phyloP scores from a whole-genome alignment of 2,888 invertebrate species.

The Minunthozetes semirufus region DNA sequence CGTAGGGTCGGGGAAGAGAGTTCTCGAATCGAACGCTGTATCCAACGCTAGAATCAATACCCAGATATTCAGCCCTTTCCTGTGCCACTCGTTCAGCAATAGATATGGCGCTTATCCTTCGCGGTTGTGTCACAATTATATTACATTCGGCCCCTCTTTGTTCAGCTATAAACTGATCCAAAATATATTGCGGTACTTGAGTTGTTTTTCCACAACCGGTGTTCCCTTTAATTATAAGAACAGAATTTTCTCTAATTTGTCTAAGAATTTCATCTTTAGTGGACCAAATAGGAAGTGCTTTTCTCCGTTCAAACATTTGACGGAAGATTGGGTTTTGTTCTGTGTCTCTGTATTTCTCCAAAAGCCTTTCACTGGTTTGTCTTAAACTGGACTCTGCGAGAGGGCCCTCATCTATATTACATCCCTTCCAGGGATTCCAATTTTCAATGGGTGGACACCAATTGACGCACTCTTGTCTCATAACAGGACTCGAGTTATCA shows the following conservation, averaged over 20 bases:
- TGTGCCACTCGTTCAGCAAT: slow-evolving; percentile 98
- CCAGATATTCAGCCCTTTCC: slow-evolving; percentile 85
- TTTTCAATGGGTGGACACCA: slow-evolving; percentile 95
- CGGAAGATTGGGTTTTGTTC: neutral
- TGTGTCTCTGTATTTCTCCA: neutral
- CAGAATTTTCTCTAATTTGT: slow-evolving; percentile 50
- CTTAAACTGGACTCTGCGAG: slow-evolving; percentile 49
- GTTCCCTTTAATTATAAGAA: slow-evolving; percentile 59
- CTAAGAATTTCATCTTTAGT: slow-evolving; percentile 13
- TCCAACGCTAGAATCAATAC: slow-evolving; percentile 71
- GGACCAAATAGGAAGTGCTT: slow-evolving; percentile 21
- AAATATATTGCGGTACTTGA: slow-evolving; percentile 80
- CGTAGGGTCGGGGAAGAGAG: slow-evolving; percentile 48
- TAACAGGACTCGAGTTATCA: neutral
- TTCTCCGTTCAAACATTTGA: neutral
- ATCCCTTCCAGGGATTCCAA: slow-evolving; percentile 96
- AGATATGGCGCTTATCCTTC: slow-evolving; percentile 95
- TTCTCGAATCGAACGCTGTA: slow-evolving; percentile 99
- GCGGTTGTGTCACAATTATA: slow-evolving; percentile 90
- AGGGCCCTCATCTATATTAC: slow-evolving; percentile 89
- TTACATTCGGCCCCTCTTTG: slow-evolving; percentile 58
- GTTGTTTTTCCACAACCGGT: slow-evolving; percentile 94
- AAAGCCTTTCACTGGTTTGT: slow-evolving; percentile 17
- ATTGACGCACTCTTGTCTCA: slow-evolving; percentile 56
- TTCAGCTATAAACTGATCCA: slow-evolving; percentile 63